These are phyloP conservation scores for Lingula anatina DNA, from an alignment of 2,888 invertebrate genomes.

Conservation along the genomic window DNA sequence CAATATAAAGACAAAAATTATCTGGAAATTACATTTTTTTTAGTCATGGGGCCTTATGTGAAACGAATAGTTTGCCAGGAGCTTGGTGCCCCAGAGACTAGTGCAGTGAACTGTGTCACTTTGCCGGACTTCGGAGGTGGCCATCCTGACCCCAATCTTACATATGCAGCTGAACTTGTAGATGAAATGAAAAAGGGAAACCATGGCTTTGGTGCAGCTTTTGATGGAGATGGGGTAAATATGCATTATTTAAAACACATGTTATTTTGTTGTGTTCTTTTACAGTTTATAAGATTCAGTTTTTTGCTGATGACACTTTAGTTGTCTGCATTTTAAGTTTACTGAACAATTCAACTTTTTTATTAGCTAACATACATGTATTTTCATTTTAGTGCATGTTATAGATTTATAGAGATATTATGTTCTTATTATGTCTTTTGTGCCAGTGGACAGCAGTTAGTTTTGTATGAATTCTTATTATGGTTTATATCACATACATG, in stretches of 20 bases:
- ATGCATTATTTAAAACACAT: neutral
- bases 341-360: too few species aligned
- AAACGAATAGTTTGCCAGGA: conserved; percentile 80
- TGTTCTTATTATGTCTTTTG: too few species aligned
- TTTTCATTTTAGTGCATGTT: too few species aligned
- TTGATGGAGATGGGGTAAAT: conserved; percentile 90
- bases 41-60: conserved; percentile 96
- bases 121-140: conserved; percentile 91
- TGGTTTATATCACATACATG: too few species aligned
- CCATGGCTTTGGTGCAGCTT: conserved; percentile 87
- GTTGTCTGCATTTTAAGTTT: too few species aligned
- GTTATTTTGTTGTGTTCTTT: neutral
- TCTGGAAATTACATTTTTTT: too few species aligned
- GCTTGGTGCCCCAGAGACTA: conserved; percentile 69
- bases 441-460: too few species aligned
- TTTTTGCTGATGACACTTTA: neutral
- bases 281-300: too few species aligned
- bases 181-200: conserved; percentile 61
- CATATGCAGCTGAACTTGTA: conserved; percentile 78
- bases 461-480: too few species aligned
- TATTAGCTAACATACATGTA: too few species aligned
- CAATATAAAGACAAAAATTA: too few species aligned
- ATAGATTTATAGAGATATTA: too few species aligned
- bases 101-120: conserved; percentile 73
- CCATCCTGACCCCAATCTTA: conserved; percentile 95